phyloP scores from a whole-genome alignment of 92 coral and sea anemone genomes.

The Muricea muricata region DNA sequence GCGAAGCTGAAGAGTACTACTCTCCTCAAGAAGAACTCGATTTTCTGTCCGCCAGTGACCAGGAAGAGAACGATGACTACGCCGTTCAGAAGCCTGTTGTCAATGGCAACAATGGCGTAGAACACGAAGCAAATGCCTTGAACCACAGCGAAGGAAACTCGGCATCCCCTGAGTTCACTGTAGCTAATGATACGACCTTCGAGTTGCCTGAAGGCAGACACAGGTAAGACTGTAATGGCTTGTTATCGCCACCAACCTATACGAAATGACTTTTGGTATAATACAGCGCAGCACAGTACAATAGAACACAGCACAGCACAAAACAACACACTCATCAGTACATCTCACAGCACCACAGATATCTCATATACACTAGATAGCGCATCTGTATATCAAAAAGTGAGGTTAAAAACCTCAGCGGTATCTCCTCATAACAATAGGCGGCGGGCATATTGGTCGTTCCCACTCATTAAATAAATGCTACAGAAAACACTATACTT shows the following conservation, averaged over 20 bases:
- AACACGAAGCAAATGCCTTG: not conserved
- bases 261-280: too few species aligned
- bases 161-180: not conserved
- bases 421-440: too few species aligned
- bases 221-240: slow-evolving; percentile 1
- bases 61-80: slow-evolving; percentile 36
- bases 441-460: too few species aligned
- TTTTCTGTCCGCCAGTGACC: slow-evolving; percentile 45
- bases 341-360: too few species aligned
- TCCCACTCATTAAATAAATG: too few species aligned
- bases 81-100: slow-evolving; percentile 20
- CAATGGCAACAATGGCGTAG: slow-evolving; percentile 18
- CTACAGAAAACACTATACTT: too few species aligned
- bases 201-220: slow-evolving; percentile 48
- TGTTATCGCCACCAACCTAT: not conserved
- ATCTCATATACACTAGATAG: too few species aligned
- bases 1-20: slow-evolving; percentile 44
- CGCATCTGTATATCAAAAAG: too few species aligned
- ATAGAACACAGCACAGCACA: too few species aligned
- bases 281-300: too few species aligned
- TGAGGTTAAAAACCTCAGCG: too few species aligned
- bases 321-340: too few species aligned
- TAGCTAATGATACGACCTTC: not conserved
- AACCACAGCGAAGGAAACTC: not conserved
- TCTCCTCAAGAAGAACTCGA: slow-evolving; percentile 43